Percentiles rank a stretch among this genome's conserved stretches.
Evolutionary conservation across 1,140 invertebrate species (phyloP).

Genomic region (Bathynomus jamesi): DNA sequence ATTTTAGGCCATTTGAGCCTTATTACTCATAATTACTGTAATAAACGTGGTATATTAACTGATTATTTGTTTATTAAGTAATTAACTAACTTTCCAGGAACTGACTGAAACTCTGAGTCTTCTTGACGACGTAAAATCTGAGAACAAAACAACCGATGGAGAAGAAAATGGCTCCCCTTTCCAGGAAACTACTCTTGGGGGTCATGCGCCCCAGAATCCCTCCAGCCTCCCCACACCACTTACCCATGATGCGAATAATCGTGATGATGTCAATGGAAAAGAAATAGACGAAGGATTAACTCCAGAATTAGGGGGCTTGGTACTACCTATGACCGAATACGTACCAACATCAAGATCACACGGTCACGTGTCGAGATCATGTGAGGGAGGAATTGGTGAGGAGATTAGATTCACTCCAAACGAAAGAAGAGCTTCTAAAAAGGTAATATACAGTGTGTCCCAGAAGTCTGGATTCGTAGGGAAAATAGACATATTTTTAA

Average conservation of each 20-base stretch:
- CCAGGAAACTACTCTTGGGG: neutral
- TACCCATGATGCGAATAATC: too few species aligned
- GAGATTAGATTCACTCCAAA: neutral
- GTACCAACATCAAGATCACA: neutral
- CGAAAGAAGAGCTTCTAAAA: neutral
- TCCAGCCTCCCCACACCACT: too few species aligned
- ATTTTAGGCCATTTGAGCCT: too few species aligned
- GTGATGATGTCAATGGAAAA: too few species aligned
- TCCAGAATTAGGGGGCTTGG: neutral
- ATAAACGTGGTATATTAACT: too few species aligned
- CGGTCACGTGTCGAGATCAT: neutral
- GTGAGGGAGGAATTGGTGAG: neutral
- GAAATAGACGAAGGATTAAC: too few species aligned
- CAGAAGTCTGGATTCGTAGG: too few species aligned
- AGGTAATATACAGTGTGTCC: too few species aligned
- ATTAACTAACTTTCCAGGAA: too few species aligned
- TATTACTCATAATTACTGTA: too few species aligned
- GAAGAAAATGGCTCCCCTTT: neutral
- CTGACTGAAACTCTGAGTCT: neutral
- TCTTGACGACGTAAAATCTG: neutral
- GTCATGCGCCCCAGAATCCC: neutral
- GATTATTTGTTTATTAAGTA: too few species aligned
- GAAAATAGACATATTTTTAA: too few species aligned
- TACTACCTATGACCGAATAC: neutral
- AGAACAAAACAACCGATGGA: neutral